A percentile compares a stretch with the other conserved stretches of the same genome.
These are phyloP conservation scores for Leptosomus discolor DNA, from an alignment of 2,113 vertebrate genomes.

Conservation along the genomic window DNA sequence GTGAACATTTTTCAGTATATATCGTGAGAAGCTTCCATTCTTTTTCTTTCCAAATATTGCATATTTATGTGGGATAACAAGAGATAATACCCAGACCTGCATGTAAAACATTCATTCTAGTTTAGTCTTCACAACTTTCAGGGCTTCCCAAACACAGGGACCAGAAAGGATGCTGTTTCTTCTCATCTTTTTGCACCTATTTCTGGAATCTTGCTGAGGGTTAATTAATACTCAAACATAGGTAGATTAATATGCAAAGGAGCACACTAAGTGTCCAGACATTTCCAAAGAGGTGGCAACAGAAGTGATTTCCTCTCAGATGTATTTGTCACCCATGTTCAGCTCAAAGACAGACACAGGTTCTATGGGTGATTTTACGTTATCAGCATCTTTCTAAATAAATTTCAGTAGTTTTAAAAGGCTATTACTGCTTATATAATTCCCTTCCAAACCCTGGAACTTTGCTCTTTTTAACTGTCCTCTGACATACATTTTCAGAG, in stretches of 20 bases:
- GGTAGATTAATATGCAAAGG: not conserved
- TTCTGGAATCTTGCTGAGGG: not conserved
- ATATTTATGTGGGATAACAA: not conserved
- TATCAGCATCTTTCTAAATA: not conserved
- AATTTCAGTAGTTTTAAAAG: not conserved
- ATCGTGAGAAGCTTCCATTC: not conserved
- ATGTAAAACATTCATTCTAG: not conserved
- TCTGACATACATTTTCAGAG: not conserved
- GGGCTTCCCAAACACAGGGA: not conserved
- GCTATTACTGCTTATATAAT: not conserved
- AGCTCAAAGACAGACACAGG: not conserved
- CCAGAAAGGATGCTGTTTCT: not conserved
- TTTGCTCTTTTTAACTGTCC: not conserved
- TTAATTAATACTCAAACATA: not conserved
- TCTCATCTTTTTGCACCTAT: not conserved
- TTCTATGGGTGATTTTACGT: not conserved
- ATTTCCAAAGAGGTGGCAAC: not conserved
- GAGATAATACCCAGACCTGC: not conserved
- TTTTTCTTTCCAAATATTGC: not conserved
- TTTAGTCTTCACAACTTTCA: not conserved
- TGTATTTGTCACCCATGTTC: not conserved
- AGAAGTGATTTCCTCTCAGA: not conserved
- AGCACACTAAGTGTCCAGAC: not conserved
- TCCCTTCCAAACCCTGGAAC: not conserved
- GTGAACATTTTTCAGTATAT: not conserved